A percentile compares a stretch with the other conserved stretches of the same genome.
Evolutionary conservation across 2,113 vertebrate species (phyloP).

Genomic region (Alexandromys fortis): DNA sequence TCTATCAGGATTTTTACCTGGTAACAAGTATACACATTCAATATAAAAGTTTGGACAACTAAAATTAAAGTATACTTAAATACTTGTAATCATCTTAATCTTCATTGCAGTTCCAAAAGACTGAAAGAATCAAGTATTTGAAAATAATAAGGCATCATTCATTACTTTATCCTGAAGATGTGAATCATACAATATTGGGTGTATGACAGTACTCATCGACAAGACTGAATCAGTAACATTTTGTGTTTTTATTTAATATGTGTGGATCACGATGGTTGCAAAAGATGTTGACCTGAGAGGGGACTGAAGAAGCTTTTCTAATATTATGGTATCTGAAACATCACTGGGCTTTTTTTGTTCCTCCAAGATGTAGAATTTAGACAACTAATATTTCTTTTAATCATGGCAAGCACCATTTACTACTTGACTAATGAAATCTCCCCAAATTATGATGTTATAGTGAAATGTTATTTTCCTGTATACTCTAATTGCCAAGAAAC

Average conservation of each 20-base stretch:
- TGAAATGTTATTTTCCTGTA: background rate
- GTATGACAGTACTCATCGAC: background rate
- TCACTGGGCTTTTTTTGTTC: background rate
- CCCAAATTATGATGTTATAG: background rate
- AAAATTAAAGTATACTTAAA: background rate
- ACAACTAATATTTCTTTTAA: background rate
- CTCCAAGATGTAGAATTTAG: background rate
- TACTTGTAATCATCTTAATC: background rate
- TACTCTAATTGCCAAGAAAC: background rate
- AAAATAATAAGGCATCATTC: background rate
- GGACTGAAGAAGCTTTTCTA: background rate
- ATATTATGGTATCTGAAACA: constrained; percentile 21
- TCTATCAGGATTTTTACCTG: background rate
- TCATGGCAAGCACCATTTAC: background rate
- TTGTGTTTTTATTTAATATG: background rate
- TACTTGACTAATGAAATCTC: background rate
- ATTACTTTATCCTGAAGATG: background rate
- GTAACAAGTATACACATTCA: background rate
- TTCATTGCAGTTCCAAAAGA: background rate
- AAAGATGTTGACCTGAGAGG: background rate
- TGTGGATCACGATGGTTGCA: constrained; percentile 38
- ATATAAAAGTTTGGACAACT: background rate
- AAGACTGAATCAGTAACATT: background rate
- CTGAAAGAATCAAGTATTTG: constrained; percentile 1
- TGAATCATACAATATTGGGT: background rate